A percentile compares a stretch with the other conserved stretches of the same genome.
Conservation (phyloP, 2,888 invertebrate species). For the Caenorhabditis becei region DNA sequence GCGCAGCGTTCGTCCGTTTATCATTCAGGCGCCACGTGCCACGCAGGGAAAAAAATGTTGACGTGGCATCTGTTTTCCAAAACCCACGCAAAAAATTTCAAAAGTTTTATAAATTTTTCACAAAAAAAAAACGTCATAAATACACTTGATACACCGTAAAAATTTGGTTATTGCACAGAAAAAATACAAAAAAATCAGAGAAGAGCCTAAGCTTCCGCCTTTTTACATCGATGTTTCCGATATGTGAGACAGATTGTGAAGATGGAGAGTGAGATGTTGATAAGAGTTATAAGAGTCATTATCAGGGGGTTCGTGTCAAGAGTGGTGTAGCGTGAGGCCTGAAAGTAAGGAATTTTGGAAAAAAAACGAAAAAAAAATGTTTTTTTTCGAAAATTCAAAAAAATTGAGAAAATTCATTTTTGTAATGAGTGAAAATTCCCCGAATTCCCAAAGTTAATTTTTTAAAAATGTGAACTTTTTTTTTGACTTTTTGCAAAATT, state of each 20-base stretch:
- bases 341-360: not conserved
- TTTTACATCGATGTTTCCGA: slow-evolving; percentile 35
- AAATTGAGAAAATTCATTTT: not conserved
- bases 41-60: too few species aligned
- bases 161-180: not conserved
- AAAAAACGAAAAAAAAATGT: too few species aligned
- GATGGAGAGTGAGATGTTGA: slow-evolving; percentile 36
- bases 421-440: not conserved
- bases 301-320: slow-evolving; percentile 29
- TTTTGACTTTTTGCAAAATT: too few species aligned
- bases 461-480: too few species aligned
- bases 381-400: too few species aligned
- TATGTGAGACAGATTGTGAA: slow-evolving; percentile 38
- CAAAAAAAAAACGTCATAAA: not conserved
- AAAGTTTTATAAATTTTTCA: not conserved
- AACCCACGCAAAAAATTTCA: too few species aligned
- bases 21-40: too few species aligned
- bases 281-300: slow-evolving; percentile 30
- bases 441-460: not conserved
- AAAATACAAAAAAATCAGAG: not conserved
- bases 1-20: too few species aligned
- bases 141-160: not conserved
- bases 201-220: not conserved
- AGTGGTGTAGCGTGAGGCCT: not conserved
- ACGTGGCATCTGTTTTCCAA: too few species aligned